phyloP scores from a whole-genome alignment of 2,888 invertebrate genomes.

The Cerastis rubricosa region DNA sequence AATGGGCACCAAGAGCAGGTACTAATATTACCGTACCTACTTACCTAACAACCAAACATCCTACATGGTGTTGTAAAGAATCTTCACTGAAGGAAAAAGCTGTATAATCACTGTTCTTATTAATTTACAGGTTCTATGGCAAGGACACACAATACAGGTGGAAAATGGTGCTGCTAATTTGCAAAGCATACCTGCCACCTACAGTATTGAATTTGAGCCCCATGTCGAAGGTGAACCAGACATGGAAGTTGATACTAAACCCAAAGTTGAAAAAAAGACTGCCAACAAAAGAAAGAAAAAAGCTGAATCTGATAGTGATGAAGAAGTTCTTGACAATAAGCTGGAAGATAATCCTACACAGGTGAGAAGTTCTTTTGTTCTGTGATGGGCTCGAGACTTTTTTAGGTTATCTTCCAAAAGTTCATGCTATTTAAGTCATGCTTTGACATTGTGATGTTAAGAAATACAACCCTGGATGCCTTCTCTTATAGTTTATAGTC shows the following conservation, averaged over 20 bases:
- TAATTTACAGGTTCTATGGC: slow-evolving; percentile 91
- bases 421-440: background rate
- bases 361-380: slow-evolving; percentile 72
- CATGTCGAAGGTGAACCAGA: slow-evolving; percentile 82
- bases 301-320: slow-evolving; percentile 85
- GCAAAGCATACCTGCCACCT: slow-evolving; percentile 80
- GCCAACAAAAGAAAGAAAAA: slow-evolving; percentile 89
- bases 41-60: slow-evolving; percentile 3
- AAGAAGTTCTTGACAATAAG: slow-evolving; percentile 92
- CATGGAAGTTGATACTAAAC: slow-evolving; percentile 87
- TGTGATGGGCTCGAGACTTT: background rate
- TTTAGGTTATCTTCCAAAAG: slow-evolving; percentile 29
- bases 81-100: background rate
- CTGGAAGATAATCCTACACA: slow-evolving; percentile 93
- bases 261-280: slow-evolving; percentile 86
- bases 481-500: background rate
- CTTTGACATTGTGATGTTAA: background rate
- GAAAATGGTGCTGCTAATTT: slow-evolving; percentile 88
- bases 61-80: background rate
- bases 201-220: slow-evolving; percentile 84
- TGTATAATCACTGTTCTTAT: background rate
- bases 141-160: slow-evolving; percentile 92
- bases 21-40: slow-evolving; percentile 30
- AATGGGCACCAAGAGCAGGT: slow-evolving; percentile 90
- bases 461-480: background rate